These are phyloP conservation scores for Gandaritis pyraliata DNA, from an alignment of 2,888 invertebrate genomes.

Conservation along the genomic window DNA sequence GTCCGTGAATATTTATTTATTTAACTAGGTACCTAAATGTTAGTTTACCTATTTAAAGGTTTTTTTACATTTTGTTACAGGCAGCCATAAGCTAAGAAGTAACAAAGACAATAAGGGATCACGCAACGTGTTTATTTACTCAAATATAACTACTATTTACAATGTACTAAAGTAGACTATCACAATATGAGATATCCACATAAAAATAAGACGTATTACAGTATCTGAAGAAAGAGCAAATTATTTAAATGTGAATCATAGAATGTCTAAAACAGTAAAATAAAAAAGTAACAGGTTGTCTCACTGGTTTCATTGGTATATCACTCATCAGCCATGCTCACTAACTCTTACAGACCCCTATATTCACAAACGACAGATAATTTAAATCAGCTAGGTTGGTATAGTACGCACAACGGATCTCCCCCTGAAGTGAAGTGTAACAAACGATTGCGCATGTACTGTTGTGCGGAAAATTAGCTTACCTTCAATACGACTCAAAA, in stretches of 20 bases:
- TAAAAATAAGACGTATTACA: neutral
- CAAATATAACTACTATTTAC: slow-evolving; percentile 17
- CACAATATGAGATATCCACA: slow-evolving; percentile 2
- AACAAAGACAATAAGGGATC: neutral
- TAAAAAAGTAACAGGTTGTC: neutral
- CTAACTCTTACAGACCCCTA: too few relatives aligned
- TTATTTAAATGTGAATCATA: neutral
- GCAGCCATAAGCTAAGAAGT: slow-evolving; percentile 21
- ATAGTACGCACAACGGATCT: too few relatives aligned
- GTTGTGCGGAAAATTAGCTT: too few relatives aligned
- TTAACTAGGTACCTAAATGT: too few relatives aligned
- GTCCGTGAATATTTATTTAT: too few relatives aligned
- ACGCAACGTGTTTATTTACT: slow-evolving; percentile 12
- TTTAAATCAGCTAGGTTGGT: too few relatives aligned
- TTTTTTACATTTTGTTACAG: slow-evolving; percentile 19
- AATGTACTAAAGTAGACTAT: neutral
- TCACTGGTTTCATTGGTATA: neutral
- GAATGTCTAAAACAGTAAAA: neutral
- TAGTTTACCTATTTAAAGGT: too few relatives aligned
- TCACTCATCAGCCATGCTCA: too few relatives aligned
- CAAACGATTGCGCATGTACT: too few relatives aligned
- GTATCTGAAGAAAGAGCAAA: neutral
- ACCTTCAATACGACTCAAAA: too few relatives aligned
- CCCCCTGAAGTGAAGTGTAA: too few relatives aligned
- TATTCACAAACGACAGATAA: too few relatives aligned